These are phyloP conservation scores for Caenorhabditis afra DNA, from an alignment of 2,888 invertebrate genomes.

Conservation along the genomic window DNA sequence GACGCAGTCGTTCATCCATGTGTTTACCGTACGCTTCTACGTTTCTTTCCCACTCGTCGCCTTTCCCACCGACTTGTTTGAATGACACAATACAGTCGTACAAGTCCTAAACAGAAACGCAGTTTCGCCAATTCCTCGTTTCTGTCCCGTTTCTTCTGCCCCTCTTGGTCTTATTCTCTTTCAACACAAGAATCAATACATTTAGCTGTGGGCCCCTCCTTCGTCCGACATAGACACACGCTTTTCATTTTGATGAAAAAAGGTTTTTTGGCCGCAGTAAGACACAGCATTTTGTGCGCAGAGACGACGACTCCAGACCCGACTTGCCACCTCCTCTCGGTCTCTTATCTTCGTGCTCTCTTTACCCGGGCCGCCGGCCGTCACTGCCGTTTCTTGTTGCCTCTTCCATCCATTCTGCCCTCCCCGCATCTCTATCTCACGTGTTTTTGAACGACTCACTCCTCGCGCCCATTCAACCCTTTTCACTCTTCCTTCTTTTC, in stretches of 20 bases:
- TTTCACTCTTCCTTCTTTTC: slow-evolving; percentile 35
- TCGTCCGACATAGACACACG: not conserved
- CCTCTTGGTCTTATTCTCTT: slow-evolving; percentile 8
- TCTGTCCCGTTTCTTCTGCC: slow-evolving; percentile 9
- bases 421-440: slow-evolving; percentile 51
- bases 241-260: slow-evolving; percentile 11
- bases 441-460: slow-evolving; percentile 49
- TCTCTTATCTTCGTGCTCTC: slow-evolving; percentile 47
- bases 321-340: slow-evolving; percentile 27
- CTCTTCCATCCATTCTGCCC: slow-evolving; percentile 31
- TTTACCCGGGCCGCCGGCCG: slow-evolving; percentile 30
- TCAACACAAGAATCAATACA: slow-evolving; percentile 11
- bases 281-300: slow-evolving; percentile 6
- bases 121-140: slow-evolving; percentile 22
- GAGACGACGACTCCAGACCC: slow-evolving; percentile 8
- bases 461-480: slow-evolving; percentile 31
- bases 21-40: slow-evolving; percentile 4
- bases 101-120: slow-evolving; percentile 7
- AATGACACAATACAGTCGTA: slow-evolving; percentile 5
- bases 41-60: slow-evolving; percentile 2
- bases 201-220: not conserved
- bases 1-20: no score
- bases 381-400: slow-evolving; percentile 21
- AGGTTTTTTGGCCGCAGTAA: not conserved
- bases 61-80: not conserved